phyloP scores from a whole-genome alignment of 2,113 vertebrate genomes.

The Atherinomorus stipes region DNA sequence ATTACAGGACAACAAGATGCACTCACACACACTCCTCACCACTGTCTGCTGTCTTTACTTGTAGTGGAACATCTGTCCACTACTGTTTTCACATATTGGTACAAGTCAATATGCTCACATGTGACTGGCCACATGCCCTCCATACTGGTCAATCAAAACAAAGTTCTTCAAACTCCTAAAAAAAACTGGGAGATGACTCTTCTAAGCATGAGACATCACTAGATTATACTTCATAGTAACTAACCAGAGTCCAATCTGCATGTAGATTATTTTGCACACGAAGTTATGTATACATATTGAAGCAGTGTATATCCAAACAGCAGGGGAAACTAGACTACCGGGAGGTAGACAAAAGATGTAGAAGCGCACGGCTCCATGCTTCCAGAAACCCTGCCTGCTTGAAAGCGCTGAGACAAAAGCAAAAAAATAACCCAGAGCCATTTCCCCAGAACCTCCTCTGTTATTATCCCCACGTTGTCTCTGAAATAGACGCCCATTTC shows the following conservation, averaged over 20 bases:
- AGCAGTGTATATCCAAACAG: conserved; percentile 15
- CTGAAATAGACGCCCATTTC: conserved; percentile 47
- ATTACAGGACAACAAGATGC: too few species aligned
- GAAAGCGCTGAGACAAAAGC: conserved; percentile 40
- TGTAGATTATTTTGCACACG: not conserved
- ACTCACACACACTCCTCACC: too few species aligned
- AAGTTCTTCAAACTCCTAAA: too few species aligned
- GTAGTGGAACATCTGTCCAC: too few species aligned
- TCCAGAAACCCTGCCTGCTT: conserved; percentile 41
- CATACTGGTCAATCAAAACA: too few species aligned
- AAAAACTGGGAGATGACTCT: too few species aligned
- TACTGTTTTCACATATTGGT: too few species aligned
- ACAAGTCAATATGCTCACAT: too few species aligned
- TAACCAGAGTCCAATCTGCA: not conserved
- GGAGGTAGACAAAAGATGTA: conserved; percentile 44
- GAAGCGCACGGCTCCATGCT: conserved; percentile 16
- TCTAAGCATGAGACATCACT: too few species aligned
- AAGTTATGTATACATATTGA: not conserved
- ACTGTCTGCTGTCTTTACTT: too few species aligned
- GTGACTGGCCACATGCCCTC: too few species aligned
- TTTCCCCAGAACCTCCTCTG: conserved; percentile 33
- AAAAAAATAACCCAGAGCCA: conserved; percentile 39
- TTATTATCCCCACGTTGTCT: conserved; percentile 47
- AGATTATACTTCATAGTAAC: conserved; percentile 1
- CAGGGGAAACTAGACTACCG: conserved; percentile 30